phyloP scores from a whole-genome alignment of 1,140 invertebrate genomes.

The Teleopsis dalmanni region DNA sequence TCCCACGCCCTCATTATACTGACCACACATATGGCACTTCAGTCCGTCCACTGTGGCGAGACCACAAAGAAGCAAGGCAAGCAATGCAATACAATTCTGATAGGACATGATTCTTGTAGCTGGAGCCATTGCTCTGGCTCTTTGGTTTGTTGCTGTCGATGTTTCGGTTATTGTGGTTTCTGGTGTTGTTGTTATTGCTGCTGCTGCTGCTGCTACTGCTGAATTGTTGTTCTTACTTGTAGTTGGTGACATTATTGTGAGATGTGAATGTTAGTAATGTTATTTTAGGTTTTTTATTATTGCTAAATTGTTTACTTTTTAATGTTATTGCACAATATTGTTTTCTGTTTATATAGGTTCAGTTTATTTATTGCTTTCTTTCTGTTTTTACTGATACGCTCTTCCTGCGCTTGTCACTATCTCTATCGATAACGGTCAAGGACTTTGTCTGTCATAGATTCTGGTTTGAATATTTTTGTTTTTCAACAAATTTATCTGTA shows the following conservation, averaged over 20 bases:
- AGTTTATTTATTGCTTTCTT: neutral
- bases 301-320: neutral
- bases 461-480: too few species aligned
- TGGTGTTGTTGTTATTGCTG: slow-evolving; percentile 1
- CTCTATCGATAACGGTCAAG: too few species aligned
- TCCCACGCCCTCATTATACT: slow-evolving; percentile 72
- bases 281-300: slow-evolving; percentile 1
- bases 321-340: neutral
- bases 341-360: neutral
- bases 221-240: neutral
- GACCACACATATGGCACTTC: slow-evolving; percentile 66
- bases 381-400: slow-evolving; percentile 1
- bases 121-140: neutral
- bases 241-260: slow-evolving; percentile 8
- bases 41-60: slow-evolving; percentile 46
- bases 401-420: too few species aligned
- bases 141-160: neutral
- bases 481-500: too few species aligned
- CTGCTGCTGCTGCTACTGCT: neutral
- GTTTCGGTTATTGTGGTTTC: neutral
- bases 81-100: slow-evolving; percentile 12
- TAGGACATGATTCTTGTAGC: slow-evolving; percentile 8
- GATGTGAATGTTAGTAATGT: neutral
- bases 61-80: slow-evolving; percentile 10
- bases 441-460: too few species aligned